Base-by-base conservation (phyloP, 2,888 invertebrate genomes). In the Tortrix viridana region DNA sequence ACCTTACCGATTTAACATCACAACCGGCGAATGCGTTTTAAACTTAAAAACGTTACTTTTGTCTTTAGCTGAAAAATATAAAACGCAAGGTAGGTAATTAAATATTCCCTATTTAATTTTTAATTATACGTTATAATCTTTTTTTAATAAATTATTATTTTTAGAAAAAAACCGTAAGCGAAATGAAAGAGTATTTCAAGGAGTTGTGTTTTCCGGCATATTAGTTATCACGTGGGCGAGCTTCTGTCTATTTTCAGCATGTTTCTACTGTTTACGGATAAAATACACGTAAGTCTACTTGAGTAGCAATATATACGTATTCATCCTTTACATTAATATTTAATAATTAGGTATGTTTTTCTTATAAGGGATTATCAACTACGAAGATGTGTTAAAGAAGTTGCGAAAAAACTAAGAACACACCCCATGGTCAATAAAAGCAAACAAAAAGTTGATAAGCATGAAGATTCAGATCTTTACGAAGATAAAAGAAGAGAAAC, bases 1-100 rank as follows among this genome's bases (percentile, higher is more conserved):
- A 19, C 74, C 78, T 4, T 79, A 77, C 14, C 66, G 73, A 56
- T 87, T 80, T 65, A 84, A 86, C 56, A 76, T 79, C 48, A 80
- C 76, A 0, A 75, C 70, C 20, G 72, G 78, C 5, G 78, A 77
- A 60, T 88, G 88, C 70, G 68, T 77, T 5, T 61, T 86, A n/a
- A 73, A 84, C 65, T 72, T 80, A 7, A 74, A 79, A 57, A 71
- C 72, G 61, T 67, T 83, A n/a, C 75, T 81, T 68, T 65, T 74
- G 52, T 70, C 67, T 9, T 66, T 79, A 41, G 63, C 72, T 19
- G 74, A 77, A 67, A 77, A 73, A 69, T 74, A 80, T 60, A 72
- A 82, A 60, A 71, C 70, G 22, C 67, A 76, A 70, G 80, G 82
- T 79, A 72, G 6, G n/a, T 41, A n/a, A 12, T 41, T 41, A 5